Percentiles rank a stretch among this genome's conserved stretches.
These are phyloP conservation scores for Chauna torquata DNA, from an alignment of 2,113 vertebrate species.

Conservation along the genomic window DNA sequence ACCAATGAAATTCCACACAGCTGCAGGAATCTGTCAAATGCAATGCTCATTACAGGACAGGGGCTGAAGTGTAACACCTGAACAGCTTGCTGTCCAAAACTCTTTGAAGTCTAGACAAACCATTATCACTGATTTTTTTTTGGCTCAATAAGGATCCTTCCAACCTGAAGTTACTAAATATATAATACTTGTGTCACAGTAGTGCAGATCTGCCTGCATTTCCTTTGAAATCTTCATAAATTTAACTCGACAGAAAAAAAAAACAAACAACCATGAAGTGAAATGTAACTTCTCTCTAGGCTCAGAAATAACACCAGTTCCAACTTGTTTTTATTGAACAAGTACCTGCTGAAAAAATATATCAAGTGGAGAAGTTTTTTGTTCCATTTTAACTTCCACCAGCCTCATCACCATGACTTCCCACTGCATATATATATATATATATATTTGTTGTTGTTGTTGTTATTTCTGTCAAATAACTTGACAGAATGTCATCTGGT, in stretches of 20 bases:
- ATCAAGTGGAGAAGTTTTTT: constrained; percentile 28
- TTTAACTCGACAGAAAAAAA: not conserved
- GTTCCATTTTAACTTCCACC: constrained; percentile 27
- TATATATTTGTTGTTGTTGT: no score
- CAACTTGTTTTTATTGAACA: not conserved
- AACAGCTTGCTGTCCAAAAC: not conserved
- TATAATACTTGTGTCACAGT: constrained; percentile 19
- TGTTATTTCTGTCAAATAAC: no score
- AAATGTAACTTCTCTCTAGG: not conserved
- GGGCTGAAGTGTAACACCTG: not conserved
- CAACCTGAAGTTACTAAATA: constrained; percentile 42
- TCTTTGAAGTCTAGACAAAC: not conserved
- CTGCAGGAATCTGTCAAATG: not conserved
- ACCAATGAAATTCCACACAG: rapidly evolving
- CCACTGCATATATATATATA: not conserved
- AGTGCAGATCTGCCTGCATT: not conserved
- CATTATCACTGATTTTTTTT: not conserved
- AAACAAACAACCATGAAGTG: rapidly evolving
- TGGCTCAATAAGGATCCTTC: constrained; percentile 13
- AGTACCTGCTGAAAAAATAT: constrained; percentile 28
- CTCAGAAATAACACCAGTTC: not conserved
- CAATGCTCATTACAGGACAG: rapidly evolving
- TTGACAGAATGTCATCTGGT: not conserved
- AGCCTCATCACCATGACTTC: not conserved
- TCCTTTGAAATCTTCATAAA: constrained; percentile 29